Evolutionary conservation across 2,797 vertebrate species (phyloP).

Genomic region (Tauraco hartlaubi): DNA sequence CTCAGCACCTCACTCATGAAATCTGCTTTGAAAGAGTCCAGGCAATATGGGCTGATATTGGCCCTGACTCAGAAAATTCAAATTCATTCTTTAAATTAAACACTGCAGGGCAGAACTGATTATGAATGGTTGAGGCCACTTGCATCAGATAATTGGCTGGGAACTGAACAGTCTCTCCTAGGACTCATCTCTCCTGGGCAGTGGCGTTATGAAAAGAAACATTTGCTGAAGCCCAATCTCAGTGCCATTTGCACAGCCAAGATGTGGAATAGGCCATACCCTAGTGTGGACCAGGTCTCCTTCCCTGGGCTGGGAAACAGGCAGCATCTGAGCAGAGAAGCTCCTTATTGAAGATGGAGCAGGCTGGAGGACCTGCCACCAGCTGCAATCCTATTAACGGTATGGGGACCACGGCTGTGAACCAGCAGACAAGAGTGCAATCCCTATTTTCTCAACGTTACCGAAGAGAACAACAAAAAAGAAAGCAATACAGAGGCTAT

Average conservation of each 20-base stretch:
- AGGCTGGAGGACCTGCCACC: not conserved
- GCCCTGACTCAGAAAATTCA: not conserved
- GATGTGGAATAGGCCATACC: not conserved
- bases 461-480: not conserved
- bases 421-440: not conserved
- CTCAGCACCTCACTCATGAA: not conserved
- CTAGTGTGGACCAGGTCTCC: not conserved
- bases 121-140: not conserved
- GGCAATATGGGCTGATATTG: not conserved
- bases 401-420: not conserved
- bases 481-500: not conserved
- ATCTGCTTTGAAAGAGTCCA: not conserved
- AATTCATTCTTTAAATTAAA: not conserved
- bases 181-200: not conserved
- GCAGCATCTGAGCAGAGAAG: not conserved
- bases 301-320: not conserved
- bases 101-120: not conserved
- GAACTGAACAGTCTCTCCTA: not conserved
- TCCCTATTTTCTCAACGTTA: not conserved
- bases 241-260: not conserved
- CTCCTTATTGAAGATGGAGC: not conserved
- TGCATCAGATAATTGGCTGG: not conserved
- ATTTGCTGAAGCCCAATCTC: not conserved
- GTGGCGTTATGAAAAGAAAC: not conserved
- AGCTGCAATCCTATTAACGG: not conserved